These are phyloP conservation scores for Cydia pomonella DNA, from an alignment of 1,140 invertebrate genomes.

Conservation along the genomic window DNA sequence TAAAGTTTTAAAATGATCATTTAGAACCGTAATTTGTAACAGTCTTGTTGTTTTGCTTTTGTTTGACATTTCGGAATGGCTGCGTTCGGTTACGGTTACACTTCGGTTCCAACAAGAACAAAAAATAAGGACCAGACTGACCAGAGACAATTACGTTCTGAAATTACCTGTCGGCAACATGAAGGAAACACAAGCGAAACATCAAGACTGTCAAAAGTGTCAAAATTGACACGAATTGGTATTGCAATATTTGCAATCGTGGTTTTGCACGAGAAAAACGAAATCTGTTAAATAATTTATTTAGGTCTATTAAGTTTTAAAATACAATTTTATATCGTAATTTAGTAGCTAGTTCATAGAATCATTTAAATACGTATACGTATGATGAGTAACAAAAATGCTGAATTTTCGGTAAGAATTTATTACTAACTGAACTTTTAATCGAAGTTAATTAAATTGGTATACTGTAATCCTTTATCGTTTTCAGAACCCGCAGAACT, in stretches of 20 bases:
- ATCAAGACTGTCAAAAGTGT: background rate
- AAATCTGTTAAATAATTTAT: conserved; percentile 4
- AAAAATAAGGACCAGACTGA: background rate
- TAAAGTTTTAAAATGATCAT: background rate
- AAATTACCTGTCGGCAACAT: too few species aligned
- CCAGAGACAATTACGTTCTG: conserved; percentile 1
- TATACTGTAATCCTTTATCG: conserved; percentile 19
- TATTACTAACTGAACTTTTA: conserved; percentile 28
- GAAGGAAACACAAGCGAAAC: too few species aligned
- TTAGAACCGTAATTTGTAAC: background rate
- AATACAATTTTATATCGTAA: background rate
- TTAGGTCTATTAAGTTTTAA: background rate
- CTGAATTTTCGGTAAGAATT: conserved; percentile 40
- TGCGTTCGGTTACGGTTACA: too few species aligned
- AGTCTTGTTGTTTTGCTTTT: background rate
- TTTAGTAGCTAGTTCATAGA: background rate
- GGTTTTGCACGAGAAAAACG: background rate
- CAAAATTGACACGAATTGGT: conserved; percentile 15
- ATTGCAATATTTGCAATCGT: conserved; percentile 30
- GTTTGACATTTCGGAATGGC: background rate
- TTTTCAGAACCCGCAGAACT: conserved; percentile 73
- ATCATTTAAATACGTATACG: background rate
- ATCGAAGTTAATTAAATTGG: conserved; percentile 28
- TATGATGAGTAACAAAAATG: conserved; percentile 38
- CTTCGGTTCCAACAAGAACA: background rate